These are phyloP conservation scores for Amphipoea oculea DNA, from an alignment of 2,888 invertebrate genomes.

Conservation along the genomic window DNA sequence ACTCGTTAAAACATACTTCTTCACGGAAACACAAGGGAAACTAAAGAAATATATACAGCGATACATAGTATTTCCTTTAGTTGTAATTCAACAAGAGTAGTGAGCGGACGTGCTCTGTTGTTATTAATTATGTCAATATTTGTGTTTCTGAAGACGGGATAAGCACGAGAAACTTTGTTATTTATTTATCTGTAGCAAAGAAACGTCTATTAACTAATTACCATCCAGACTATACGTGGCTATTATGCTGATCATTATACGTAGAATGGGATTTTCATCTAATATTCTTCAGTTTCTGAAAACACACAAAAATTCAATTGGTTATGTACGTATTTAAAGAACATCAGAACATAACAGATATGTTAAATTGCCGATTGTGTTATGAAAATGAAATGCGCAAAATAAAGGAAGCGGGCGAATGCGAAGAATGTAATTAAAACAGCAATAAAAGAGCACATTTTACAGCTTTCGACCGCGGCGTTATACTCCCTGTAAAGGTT, in stretches of 20 bases:
- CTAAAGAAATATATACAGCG: constrained; percentile 59
- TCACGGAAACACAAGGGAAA: constrained; percentile 42
- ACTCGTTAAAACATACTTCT: constrained; percentile 27
- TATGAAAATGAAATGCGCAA: constrained; percentile 75
- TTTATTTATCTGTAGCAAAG: constrained; percentile 78
- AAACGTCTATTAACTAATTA: constrained; percentile 78
- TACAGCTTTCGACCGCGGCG: constrained; percentile 81
- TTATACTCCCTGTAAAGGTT: constrained; percentile 81
- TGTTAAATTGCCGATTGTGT: constrained; percentile 69
- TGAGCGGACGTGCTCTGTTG: constrained; percentile 80
- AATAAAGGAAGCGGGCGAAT: constrained; percentile 77
- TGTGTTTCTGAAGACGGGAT: constrained; percentile 81
- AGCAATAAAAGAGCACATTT: constrained; percentile 85
- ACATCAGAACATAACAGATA: constrained; percentile 39
- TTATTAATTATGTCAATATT: constrained; percentile 87
- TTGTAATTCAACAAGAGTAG: constrained; percentile 79
- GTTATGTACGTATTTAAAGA: constrained; percentile 9
- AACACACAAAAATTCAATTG: constrained; percentile 4
- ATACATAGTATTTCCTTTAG: constrained; percentile 70
- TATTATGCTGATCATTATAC: not conserved
- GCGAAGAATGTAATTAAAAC: constrained; percentile 87
- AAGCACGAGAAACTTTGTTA: constrained; percentile 79
- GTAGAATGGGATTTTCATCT: not conserved
- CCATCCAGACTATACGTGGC: constrained; percentile 70
- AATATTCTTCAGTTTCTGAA: not conserved